These are phyloP conservation scores for Platycercus adscitus DNA, from an alignment of 2,113 vertebrate genomes.

Conservation along the genomic window DNA sequence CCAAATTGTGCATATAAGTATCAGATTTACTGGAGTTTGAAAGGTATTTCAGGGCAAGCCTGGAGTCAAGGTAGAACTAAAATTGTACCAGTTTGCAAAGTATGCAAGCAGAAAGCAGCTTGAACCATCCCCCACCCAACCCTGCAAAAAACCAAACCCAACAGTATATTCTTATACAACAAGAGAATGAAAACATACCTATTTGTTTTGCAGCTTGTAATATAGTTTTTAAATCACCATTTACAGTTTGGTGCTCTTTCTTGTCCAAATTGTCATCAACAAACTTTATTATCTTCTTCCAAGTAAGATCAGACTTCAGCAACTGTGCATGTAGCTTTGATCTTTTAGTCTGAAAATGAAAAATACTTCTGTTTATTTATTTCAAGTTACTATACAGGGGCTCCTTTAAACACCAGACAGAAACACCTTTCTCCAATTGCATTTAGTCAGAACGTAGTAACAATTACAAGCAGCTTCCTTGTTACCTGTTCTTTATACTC, in stretches of 20 bases:
- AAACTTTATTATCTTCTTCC: constrained; percentile 91
- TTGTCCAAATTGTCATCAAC: constrained; percentile 86
- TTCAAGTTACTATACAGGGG: neutral
- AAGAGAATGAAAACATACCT: constrained; percentile 77
- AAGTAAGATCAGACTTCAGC: constrained; percentile 85
- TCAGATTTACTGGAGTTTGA: neutral
- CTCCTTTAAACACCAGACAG: neutral
- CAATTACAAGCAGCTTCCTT: neutral
- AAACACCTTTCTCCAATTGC: neutral
- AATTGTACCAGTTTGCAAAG: too few species aligned
- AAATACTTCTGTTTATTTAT: neutral
- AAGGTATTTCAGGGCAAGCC: neutral
- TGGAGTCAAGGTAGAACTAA: too few species aligned
- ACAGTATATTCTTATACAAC: neutral
- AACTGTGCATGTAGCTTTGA: constrained; percentile 84
- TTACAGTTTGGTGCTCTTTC: constrained; percentile 79
- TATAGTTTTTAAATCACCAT: constrained; percentile 87
- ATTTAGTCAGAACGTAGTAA: neutral
- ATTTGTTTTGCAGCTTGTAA: constrained; percentile 92
- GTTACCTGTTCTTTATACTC: neutral
- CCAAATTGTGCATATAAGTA: neutral
- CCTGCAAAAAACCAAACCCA: neutral
- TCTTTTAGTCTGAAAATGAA: constrained; percentile 85
- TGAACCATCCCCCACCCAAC: neutral
- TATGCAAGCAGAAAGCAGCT: too few species aligned